Base-by-base conservation (phyloP, 1,140 invertebrate species). In the Leptonema lineaticorne region DNA sequence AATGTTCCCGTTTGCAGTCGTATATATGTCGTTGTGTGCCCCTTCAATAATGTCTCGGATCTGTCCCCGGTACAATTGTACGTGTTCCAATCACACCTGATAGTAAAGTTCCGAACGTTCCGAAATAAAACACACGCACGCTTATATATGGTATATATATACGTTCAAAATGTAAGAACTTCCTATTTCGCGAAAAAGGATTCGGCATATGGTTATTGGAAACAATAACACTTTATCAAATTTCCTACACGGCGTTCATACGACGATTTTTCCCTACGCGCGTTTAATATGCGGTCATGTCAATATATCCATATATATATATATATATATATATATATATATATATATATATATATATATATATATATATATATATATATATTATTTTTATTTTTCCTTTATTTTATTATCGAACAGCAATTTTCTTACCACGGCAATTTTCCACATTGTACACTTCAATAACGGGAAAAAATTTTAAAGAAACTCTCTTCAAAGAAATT, bases 41-140 rank as follows among this genome's bases (percentile, higher is more conserved):
- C 28, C 57, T 59, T 18, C 18, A 27, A 64, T 53, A 64, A 50
- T 29, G 26, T 56, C 30, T 18, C 1, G 50, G 64, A 66, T 56
- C n/a, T 66, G 28, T 58, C 50, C 64, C n/a, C 29, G 20, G 30
- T 28, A 30, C 46, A 20, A n/a, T 45, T 22, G 64, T 63, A 63
- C 67, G 67, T 63, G 67, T 57, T 69, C 60, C 59, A 69, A 69
- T 69, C 67, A 69, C 67, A 63, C 59, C 67, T 63, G 59, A 69
- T 63, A 63, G 50, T 68, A 63, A 68, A 63, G 57, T 30, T 58
- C 20, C 56, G 27, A 58, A 67, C 53, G 41, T 59, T 20, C 59
- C 16, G 48, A 62, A 68, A 68, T 68, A 68, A 68, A 68, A 68
- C 46, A 58, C 28, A 18, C 56, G 28, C 27, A 46, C 46, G 8